Base-by-base conservation (phyloP, 2,888 invertebrate genomes). In the Adineta ricciae region DNA sequence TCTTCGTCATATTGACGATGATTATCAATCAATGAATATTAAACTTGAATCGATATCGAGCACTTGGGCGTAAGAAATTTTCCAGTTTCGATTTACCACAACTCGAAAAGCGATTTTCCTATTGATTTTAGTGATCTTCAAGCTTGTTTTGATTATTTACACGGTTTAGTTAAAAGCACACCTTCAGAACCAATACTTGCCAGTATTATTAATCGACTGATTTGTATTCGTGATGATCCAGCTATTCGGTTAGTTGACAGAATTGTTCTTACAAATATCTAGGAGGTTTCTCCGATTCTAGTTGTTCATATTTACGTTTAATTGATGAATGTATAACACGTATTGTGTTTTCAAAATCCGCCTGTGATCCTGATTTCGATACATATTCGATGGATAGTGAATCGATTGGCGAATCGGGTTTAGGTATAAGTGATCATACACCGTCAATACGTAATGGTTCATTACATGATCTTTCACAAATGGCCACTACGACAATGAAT, bases 271-370 rank as follows among this genome's bases (percentile, higher is more conserved):
- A 19, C 0, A 38, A 36, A 36, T 7, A 3, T 36, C 2, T 38
- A 36, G 1, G 1, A 21, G 36, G 36, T 5, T 73, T 19, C 24
- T 38, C 38, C 21, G 8, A 32, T 64, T 64, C 0, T 19, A 78
- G 78, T n/a, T 14, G 1, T n/a, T 38, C 78, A 7, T 78, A 78
- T 78, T n/a, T 78, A 24, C 38, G 41, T 24, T 78, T 78, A 41
- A 78, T 78, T 78, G 78, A 78, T 78, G 78, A 78, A 41, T n/a
- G 78, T 78, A 78, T 78, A 41, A 78, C 78, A 78, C 38, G 41
- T 41, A 78, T 78, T 78, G 78, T 78, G 21, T 78, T 78, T 78
- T 78, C 78, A 2, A 78, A 78, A 78, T 19, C 38, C 24, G 78
- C 78, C n/a, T 41, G 41, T 78, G 78, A 78, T 78, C 78, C 78